Evolutionary conservation across 2,113 vertebrate genomes (phyloP).

Genomic region (Gobio gobio): DNA sequence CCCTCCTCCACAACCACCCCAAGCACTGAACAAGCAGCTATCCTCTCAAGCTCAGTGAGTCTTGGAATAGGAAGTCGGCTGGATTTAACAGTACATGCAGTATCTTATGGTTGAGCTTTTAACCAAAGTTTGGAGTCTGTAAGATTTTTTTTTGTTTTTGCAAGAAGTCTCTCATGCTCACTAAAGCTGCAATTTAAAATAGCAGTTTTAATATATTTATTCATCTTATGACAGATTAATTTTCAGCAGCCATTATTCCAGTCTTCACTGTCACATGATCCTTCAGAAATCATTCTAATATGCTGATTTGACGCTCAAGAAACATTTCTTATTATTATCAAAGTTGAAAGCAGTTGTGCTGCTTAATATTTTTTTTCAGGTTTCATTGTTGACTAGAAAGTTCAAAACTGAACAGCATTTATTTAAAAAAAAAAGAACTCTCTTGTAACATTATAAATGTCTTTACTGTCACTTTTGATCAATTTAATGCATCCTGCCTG

Average conservation of each 20-base stretch:
- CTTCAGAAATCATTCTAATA: neutral
- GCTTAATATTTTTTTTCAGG: neutral
- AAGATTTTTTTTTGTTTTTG: neutral
- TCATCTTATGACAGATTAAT: neutral
- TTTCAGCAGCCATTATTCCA: neutral
- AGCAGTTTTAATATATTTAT: neutral
- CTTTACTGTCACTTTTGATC: neutral
- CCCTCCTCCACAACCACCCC: constrained; percentile 77
- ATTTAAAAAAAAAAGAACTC: neutral
- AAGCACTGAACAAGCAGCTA: constrained; percentile 62
- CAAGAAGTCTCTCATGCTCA: neutral
- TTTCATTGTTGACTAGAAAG: neutral
- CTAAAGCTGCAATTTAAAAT: neutral
- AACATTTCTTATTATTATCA: neutral
- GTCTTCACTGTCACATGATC: neutral
- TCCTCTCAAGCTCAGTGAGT: constrained; percentile 54
- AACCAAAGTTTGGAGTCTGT: neutral
- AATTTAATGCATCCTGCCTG: neutral
- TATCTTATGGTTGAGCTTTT: neutral
- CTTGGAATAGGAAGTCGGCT: constrained; percentile 3
- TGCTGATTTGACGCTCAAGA: neutral
- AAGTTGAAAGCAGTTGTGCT: neutral
- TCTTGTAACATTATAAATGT: neutral
- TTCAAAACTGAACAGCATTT: neutral
- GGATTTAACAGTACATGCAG: neutral